phyloP scores from a whole-genome alignment of 1,140 invertebrate genomes.

The Asbolus verrucosus region DNA sequence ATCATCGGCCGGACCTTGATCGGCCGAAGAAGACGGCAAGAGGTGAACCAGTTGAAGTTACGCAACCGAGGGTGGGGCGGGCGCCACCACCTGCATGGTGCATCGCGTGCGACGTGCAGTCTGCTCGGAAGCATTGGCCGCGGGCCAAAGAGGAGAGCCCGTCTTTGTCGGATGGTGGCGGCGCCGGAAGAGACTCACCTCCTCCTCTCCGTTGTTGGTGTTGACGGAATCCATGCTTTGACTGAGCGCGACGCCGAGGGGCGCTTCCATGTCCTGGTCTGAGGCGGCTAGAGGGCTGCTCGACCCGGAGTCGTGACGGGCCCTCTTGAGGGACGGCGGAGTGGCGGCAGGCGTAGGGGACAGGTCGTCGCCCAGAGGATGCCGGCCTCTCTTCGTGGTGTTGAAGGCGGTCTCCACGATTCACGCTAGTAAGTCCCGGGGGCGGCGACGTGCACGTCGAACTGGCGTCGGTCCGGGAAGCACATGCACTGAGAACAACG shows the following conservation, averaged over 20 bases:
- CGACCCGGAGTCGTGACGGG: constrained; percentile 67
- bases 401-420: constrained; percentile 64
- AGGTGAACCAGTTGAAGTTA: constrained; percentile 29
- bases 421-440: constrained; percentile 54
- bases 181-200: constrained; percentile 73
- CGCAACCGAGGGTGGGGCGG: constrained; percentile 44
- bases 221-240: constrained; percentile 95
- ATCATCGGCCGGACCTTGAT: constrained; percentile 28
- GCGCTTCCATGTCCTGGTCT: constrained; percentile 66
- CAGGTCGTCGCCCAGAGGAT: constrained; percentile 63
- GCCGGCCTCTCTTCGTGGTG: constrained; percentile 64
- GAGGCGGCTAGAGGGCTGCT: constrained; percentile 63
- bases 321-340: constrained; percentile 68
- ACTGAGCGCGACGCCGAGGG: constrained; percentile 74
- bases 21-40: constrained; percentile 8
- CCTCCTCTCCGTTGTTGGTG: constrained; percentile 90
- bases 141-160: background rate
- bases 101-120: constrained; percentile 48
- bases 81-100: constrained; percentile 47
- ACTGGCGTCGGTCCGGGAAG: constrained; percentile 41
- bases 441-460: constrained; percentile 43
- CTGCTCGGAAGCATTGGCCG: constrained; percentile 25
- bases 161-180: background rate
- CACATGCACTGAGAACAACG: constrained; percentile 46
- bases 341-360: constrained; percentile 62